Percentiles rank a stretch among this genome's conserved stretches.
phyloP scores from a whole-genome alignment of 2,113 vertebrate species.

The Oostethus manadensis region DNA sequence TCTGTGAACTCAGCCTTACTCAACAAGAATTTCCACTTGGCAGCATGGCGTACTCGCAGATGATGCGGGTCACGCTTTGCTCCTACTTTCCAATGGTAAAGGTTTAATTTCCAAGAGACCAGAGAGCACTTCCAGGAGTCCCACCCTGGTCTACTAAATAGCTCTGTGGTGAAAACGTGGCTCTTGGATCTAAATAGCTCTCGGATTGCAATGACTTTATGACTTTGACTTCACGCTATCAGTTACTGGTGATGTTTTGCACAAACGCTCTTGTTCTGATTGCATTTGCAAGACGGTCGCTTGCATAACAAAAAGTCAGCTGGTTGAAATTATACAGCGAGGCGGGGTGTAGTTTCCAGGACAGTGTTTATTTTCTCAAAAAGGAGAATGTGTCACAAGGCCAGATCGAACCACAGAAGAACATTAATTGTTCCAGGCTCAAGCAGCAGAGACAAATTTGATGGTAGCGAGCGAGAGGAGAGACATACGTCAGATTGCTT shows the following conservation, averaged over 20 bases:
- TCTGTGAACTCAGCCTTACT: slow-evolving; percentile 43
- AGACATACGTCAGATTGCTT: slow-evolving; percentile 55
- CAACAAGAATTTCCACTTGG: slow-evolving; percentile 58
- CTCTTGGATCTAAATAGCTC: background rate
- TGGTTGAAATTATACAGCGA: slow-evolving; percentile 50
- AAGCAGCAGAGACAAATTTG: slow-evolving; percentile 54
- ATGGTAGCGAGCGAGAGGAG: slow-evolving; percentile 39
- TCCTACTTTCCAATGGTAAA: slow-evolving; percentile 17
- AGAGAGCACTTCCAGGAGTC: slow-evolving; percentile 4
- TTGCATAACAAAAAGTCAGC: slow-evolving; percentile 55
- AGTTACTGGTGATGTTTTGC: slow-evolving; percentile 14
- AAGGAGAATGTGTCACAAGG: slow-evolving; percentile 21
- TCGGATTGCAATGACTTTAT: background rate
- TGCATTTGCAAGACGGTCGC: slow-evolving; percentile 37
- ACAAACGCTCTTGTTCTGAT: slow-evolving; percentile 16
- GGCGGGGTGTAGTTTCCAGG: slow-evolving; percentile 44
- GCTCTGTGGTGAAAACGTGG: background rate
- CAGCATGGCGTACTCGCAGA: slow-evolving; percentile 28
- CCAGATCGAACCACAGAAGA: slow-evolving; percentile 8
- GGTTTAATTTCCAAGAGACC: too few species aligned
- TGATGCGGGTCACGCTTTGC: slow-evolving; percentile 18
- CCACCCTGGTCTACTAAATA: background rate
- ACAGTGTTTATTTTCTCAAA: slow-evolving; percentile 21
- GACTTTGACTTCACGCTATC: slow-evolving; percentile 13
- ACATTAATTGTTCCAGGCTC: slow-evolving; percentile 40